These are phyloP conservation scores for Fragum fragum DNA, from an alignment of 2,888 invertebrate genomes.

Conservation along the genomic window DNA sequence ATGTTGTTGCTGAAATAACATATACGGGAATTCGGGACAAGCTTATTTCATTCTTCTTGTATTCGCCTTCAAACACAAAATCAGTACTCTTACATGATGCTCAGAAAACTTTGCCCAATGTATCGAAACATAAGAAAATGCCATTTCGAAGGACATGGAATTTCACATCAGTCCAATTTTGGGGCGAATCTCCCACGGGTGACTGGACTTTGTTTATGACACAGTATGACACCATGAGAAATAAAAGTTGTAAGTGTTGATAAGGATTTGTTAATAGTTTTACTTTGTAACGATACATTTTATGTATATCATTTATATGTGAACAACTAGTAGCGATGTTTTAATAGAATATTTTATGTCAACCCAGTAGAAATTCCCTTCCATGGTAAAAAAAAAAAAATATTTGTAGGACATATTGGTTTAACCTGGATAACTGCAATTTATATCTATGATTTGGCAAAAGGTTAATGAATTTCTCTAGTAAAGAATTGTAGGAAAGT, in stretches of 20 bases:
- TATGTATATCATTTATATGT: no score
- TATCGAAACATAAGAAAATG: background rate
- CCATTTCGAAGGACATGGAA: background rate
- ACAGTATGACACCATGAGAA: background rate
- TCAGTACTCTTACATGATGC: background rate
- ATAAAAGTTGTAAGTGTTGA: slow-evolving; percentile 7
- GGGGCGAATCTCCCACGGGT: slow-evolving; percentile 5
- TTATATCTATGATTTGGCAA: no score
- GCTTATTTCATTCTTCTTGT: background rate
- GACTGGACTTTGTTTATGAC: slow-evolving; percentile 16
- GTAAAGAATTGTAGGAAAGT: no score
- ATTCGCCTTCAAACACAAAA: background rate
- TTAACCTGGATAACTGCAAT: no score
- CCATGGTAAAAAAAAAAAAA: no score
- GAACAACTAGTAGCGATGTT: no score
- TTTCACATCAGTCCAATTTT: slow-evolving; percentile 27
- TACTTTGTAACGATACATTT: background rate
- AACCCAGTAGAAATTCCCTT: no score
- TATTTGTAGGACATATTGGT: background rate
- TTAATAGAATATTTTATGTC: no score
- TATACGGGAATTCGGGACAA: background rate
- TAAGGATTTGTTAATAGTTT: no score
- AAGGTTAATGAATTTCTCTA: no score
- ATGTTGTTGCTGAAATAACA: background rate
- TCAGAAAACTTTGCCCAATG: background rate